Percentiles rank a stretch among this genome's conserved stretches.
phyloP scores from a whole-genome alignment of 2,113 vertebrate genomes.

The Pardalotus punctatus region DNA sequence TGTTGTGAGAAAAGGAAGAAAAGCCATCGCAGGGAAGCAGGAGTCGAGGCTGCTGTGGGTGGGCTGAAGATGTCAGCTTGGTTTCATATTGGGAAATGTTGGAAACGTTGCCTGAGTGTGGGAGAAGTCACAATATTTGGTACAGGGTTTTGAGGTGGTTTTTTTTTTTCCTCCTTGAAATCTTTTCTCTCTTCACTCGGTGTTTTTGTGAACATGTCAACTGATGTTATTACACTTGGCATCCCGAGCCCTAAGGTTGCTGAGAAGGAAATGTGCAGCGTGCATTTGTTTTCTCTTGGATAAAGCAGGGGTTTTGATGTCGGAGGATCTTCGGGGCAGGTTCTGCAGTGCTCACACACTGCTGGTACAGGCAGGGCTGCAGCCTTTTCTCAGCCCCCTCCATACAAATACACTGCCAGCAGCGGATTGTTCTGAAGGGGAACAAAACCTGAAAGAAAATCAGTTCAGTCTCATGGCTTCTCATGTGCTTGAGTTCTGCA shows the following conservation, averaged over 20 bases:
- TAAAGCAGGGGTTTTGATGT: background rate
- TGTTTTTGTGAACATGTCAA: background rate
- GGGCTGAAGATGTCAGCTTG: background rate
- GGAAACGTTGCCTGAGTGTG: rapidly evolving
- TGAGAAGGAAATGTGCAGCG: background rate
- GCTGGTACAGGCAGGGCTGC: background rate
- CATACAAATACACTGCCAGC: background rate
- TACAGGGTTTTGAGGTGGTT: background rate
- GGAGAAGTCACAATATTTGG: constrained; percentile 11
- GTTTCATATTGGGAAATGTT: background rate
- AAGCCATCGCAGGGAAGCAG: background rate
- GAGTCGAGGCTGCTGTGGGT: background rate
- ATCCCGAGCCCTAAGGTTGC: background rate
- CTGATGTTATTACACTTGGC: constrained; percentile 11
- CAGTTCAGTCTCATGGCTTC: background rate
- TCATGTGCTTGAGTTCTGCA: background rate
- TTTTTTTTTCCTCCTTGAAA: background rate
- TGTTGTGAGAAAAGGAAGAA: background rate
- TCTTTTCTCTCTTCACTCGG: background rate
- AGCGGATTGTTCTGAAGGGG: background rate
- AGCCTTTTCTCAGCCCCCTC: background rate
- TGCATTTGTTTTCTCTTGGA: background rate
- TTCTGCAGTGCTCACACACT: background rate
- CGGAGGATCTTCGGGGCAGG: background rate
- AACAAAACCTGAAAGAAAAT: rapidly evolving